Percentiles rank a stretch among this genome's conserved stretches.
Conservation (phyloP, 2,113 vertebrate genomes). For the Elachura formosa region DNA sequence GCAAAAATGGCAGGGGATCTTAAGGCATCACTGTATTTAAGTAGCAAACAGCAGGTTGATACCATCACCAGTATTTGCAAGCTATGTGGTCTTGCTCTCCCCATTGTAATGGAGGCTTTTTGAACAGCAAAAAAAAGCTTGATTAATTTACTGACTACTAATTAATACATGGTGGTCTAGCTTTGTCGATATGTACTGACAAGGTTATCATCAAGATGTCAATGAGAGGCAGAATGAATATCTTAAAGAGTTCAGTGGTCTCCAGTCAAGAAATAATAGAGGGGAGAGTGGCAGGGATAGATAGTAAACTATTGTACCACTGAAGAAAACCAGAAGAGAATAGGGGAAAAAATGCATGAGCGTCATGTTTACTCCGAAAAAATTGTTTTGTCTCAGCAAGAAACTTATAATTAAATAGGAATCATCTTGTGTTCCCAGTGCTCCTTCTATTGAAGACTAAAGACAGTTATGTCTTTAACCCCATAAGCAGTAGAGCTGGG, state of each 20-base stretch:
- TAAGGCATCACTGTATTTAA: neutral
- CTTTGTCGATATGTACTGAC: neutral
- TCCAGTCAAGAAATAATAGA: neutral
- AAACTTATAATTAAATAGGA: neutral
- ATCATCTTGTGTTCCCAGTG: neutral
- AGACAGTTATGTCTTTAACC: neutral
- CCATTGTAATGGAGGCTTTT: neutral
- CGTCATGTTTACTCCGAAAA: neutral
- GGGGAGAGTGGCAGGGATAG: neutral
- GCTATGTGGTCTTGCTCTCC: neutral
- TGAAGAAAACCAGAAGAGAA: neutral
- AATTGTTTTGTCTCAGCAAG: neutral
- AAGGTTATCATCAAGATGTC: slow-evolving; percentile 22
- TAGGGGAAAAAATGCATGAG: neutral
- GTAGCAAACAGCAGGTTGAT: neutral
- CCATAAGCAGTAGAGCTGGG: neutral
- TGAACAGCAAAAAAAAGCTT: neutral
- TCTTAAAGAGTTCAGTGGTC: neutral
- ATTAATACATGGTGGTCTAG: neutral
- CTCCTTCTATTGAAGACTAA: neutral
- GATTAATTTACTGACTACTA: neutral
- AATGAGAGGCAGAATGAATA: neutral
- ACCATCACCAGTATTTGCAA: neutral
- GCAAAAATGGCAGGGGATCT: neutral
- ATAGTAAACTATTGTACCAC: neutral